phyloP scores from a whole-genome alignment of 2,888 invertebrate species.

The Cryptophagus acutangulus region DNA sequence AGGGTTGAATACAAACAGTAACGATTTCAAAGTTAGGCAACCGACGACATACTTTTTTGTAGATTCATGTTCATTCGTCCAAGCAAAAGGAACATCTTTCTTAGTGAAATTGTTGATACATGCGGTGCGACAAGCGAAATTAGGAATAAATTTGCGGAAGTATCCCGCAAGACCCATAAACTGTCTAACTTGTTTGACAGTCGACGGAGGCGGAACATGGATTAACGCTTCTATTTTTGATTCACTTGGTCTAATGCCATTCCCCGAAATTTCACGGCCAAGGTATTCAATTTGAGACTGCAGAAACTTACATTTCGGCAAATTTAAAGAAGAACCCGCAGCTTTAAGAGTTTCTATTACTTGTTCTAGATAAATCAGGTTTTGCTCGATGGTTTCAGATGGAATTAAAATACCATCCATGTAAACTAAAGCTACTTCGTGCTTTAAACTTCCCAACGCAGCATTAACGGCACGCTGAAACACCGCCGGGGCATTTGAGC shows the following conservation, averaged over 20 bases:
- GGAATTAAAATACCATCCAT: constrained; percentile 18
- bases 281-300: constrained; percentile 12
- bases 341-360: constrained; percentile 12
- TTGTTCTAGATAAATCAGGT: constrained; percentile 10
- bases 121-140: constrained; percentile 21
- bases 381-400: constrained; percentile 10
- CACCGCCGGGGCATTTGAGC: constrained; percentile 35
- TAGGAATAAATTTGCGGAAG: constrained; percentile 27
- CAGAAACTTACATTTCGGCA: constrained; percentile 17
- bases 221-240: constrained; percentile 22
- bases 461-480: constrained; percentile 31
- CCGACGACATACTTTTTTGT: constrained; percentile 1
- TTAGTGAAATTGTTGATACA: constrained; percentile 21
- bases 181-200: constrained; percentile 20
- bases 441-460: constrained; percentile 8
- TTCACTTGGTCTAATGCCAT: constrained; percentile 11
- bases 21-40: constrained; percentile 11
- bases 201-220: constrained; percentile 30
- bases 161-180: constrained; percentile 25
- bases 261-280: constrained; percentile 15
- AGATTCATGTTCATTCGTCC: background rate
- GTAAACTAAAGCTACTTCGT: constrained; percentile 12
- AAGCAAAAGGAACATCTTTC: constrained; percentile 9
- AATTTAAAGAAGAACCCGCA: constrained; percentile 18
- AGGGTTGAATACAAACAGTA: constrained; percentile 23